Evolutionary conservation across 2,113 vertebrate species (phyloP).

Genomic region (Pongo pygmaeus): DNA sequence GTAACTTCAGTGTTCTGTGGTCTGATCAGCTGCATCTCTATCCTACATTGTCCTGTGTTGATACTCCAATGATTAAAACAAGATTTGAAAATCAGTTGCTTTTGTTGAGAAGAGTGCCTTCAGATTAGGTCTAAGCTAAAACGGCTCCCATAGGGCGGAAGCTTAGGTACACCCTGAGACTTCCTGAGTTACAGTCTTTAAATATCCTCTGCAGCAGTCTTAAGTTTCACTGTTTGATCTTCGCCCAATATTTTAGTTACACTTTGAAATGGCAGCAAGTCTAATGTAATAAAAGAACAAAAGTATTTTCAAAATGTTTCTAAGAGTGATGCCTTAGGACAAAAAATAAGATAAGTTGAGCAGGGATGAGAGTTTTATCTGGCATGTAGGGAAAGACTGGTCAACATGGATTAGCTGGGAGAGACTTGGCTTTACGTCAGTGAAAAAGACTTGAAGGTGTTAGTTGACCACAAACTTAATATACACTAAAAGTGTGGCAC

Average conservation of each 20-base stretch:
- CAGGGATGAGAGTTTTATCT: neutral
- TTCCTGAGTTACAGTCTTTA: neutral
- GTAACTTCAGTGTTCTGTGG: neutral
- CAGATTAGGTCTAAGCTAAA: neutral
- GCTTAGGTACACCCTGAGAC: neutral
- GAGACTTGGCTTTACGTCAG: neutral
- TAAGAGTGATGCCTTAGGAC: neutral
- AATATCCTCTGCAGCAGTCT: neutral
- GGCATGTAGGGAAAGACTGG: neutral
- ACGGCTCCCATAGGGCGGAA: neutral
- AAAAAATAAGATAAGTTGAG: neutral
- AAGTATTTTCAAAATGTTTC: neutral
- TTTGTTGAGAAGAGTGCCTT: constrained; percentile 28
- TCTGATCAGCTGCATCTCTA: neutral
- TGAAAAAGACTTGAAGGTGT: neutral
- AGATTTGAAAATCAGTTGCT: constrained; percentile 24
- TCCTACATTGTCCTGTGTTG: neutral
- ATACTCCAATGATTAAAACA: neutral
- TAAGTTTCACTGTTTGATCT: neutral
- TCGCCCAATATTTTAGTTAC: neutral
- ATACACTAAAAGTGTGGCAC: neutral
- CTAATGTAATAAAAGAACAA: neutral
- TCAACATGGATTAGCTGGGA: neutral
- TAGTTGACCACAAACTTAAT: neutral
- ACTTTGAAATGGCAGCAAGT: neutral